phyloP scores from a whole-genome alignment of 2,113 vertebrate species.

The Hippocampus barbouri region DNA sequence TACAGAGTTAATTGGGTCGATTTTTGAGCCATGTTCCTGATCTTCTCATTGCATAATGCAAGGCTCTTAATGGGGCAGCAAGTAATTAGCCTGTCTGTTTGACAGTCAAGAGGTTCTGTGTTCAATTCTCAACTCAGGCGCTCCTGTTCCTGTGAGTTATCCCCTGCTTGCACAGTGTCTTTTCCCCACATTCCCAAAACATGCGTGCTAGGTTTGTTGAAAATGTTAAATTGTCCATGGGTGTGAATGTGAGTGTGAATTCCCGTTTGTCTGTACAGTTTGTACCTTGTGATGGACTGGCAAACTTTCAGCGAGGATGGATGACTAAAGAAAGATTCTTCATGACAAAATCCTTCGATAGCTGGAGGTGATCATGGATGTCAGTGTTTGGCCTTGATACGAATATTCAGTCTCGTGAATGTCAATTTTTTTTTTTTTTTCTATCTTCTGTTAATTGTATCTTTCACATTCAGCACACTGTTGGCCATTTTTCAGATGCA shows the following conservation, averaged over 20 bases:
- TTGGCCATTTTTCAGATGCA: not conserved
- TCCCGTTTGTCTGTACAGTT: not conserved
- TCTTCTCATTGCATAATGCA: too few species aligned
- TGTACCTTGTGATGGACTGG: not conserved
- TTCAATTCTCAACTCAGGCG: not conserved
- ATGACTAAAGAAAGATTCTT: not conserved
- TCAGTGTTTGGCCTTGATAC: too few species aligned
- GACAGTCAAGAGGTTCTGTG: too few species aligned
- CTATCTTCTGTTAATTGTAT: not conserved
- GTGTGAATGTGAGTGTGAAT: not conserved
- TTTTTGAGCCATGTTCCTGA: too few species aligned
- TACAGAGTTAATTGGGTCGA: too few species aligned
- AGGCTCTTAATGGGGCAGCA: too few species aligned
- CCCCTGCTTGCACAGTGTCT: not conserved
- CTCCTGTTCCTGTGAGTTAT: not conserved
- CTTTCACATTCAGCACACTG: not conserved
- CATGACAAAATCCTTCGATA: not conserved
- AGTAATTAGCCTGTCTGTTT: too few species aligned
- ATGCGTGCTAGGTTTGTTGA: not conserved
- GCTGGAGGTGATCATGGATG: not conserved
- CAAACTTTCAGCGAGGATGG: not conserved
- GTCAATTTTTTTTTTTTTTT: not conserved
- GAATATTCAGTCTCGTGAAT: not conserved
- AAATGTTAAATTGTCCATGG: not conserved
- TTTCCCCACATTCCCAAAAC: not conserved